Evolutionary conservation across 2,888 invertebrate species (phyloP), one percentile per base, ranked within the genome.

Genomic region (Melanostoma scalare): DNA sequence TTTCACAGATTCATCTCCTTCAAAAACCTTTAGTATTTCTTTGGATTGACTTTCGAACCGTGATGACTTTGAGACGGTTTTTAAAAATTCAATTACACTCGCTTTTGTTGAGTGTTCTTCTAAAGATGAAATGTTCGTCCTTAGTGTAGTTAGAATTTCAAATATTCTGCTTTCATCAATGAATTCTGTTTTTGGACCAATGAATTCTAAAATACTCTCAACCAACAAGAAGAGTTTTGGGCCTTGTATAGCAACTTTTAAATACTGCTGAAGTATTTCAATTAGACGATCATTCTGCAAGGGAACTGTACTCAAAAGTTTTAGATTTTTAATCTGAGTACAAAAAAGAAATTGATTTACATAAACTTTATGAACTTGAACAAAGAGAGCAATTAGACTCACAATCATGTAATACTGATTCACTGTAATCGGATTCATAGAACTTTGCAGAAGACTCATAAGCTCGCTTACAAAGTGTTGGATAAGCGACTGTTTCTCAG

Each of bases 331-430:
- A 5, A 82, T 35, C 81, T 81, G 31, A 0, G 46, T 58, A 9
- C 6, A 10, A 40, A 3, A 6, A n/a, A 10, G 69, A 3, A 36
- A 58, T n/a, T 8, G 1, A 10, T 20, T 20, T 20, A 20, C 20
- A n/a, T 8, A 20, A 6, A 6, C 0, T 3, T 8, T 46, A 0
- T 0, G 5, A 6, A 55, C 8, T 0, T 0, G 5, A 6, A 55
- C 8, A 35, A 10, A 6, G 6, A 5, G 4, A 48, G 4, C 6
- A 9, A 48, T 8, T 31, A 38, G 5, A 60, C 50, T 73, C 65
- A 80, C 81, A 8, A 81, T 71, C 3, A 67, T 67, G 33, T 82
- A 78, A 31, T 44, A 77, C 10, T 8, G 50, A 30, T 82, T 56
- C 30, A 52, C 44, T 2, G 52, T 53, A 40, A 56, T 56, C 1